Evolutionary conservation across 53 echinoderm and acorn worm species (phyloP).

Genomic region (Henricia sp.): DNA sequence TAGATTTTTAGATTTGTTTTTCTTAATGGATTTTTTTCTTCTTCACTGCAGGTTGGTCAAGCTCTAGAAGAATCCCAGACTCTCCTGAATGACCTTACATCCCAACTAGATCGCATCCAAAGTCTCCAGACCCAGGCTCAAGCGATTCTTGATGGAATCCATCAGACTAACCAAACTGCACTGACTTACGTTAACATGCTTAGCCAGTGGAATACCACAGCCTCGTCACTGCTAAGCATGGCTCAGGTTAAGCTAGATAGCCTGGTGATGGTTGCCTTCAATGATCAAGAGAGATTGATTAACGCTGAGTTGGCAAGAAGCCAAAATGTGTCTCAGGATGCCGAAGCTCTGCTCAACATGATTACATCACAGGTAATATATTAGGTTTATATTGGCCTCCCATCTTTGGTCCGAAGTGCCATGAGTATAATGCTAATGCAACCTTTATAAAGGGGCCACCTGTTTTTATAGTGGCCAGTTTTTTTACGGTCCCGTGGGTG

Average conservation of each 20-base stretch:
- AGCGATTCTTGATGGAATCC: conserved; percentile 39
- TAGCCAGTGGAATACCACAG: conserved; percentile 28
- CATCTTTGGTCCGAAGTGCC: no score
- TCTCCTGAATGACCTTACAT: conserved; percentile 29
- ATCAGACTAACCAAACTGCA: conserved; percentile 55
- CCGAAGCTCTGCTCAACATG: conserved; percentile 41
- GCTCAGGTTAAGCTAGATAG: conserved; percentile 29
- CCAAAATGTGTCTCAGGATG: conserved; percentile 70
- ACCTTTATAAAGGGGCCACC: no score
- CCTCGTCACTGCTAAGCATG: conserved; percentile 30
- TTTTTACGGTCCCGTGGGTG: no score
- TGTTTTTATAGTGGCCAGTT: no score
- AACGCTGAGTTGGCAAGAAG: conserved; percentile 61
- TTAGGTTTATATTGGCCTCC: no score
- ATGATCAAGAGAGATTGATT: conserved; percentile 43
- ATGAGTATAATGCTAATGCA: no score
- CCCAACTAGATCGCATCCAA: conserved; percentile 60
- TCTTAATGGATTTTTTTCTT: neutral
- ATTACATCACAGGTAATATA: conserved; percentile 70
- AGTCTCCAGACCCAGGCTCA: conserved; percentile 42
- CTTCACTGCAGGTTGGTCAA: conserved; percentile 31
- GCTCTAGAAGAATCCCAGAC: conserved; percentile 31
- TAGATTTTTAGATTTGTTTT: neutral
- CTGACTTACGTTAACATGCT: conserved; percentile 19
- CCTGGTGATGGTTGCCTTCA: conserved; percentile 24